Conservation (phyloP, 1,140 invertebrate genomes). For the Neoseiulus cucumeris region DNA sequence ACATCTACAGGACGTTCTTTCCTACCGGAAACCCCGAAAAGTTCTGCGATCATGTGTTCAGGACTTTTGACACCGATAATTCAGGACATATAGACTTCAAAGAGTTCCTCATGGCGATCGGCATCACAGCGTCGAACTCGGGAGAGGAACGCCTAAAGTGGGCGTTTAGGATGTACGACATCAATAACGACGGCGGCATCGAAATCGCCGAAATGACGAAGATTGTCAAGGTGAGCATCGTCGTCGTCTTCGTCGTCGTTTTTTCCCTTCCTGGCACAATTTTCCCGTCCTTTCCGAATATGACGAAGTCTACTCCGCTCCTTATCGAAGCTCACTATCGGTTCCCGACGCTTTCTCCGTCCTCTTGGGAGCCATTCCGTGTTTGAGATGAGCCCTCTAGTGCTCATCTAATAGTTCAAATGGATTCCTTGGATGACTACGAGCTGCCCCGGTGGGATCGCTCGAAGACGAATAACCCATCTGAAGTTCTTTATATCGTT, state of each 20-base stretch:
- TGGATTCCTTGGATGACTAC: too few relatives aligned
- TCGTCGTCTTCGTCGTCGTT: conserved; percentile 3
- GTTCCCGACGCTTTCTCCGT: too few relatives aligned
- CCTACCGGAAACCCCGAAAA: conserved; percentile 93
- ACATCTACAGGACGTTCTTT: conserved; percentile 99
- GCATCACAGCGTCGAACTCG: conserved; percentile 77
- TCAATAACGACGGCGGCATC: conserved; percentile 97
- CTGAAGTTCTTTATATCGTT: too few relatives aligned
- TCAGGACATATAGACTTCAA: conserved; percentile 75
- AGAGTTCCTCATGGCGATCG: conserved; percentile 92
- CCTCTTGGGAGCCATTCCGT: too few relatives aligned
- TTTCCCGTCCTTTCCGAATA: conserved; percentile 17
- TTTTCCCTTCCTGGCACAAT: conserved; percentile 13
- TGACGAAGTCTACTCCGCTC: too few relatives aligned
- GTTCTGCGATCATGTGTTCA: conserved; percentile 96
- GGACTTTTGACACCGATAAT: conserved; percentile 97
- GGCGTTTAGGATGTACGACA: conserved; percentile 93
- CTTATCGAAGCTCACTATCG: too few relatives aligned
- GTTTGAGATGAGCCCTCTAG: too few relatives aligned
- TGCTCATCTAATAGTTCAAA: too few relatives aligned
- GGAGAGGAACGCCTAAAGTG: conserved; percentile 90
- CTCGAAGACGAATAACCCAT: too few relatives aligned
- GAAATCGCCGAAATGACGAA: conserved; percentile 63
- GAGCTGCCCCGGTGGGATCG: too few relatives aligned
- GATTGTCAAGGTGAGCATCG: conserved; percentile 36